Base-by-base conservation (phyloP, 2,113 vertebrate genomes). In the Hemicordylus capensis region DNA sequence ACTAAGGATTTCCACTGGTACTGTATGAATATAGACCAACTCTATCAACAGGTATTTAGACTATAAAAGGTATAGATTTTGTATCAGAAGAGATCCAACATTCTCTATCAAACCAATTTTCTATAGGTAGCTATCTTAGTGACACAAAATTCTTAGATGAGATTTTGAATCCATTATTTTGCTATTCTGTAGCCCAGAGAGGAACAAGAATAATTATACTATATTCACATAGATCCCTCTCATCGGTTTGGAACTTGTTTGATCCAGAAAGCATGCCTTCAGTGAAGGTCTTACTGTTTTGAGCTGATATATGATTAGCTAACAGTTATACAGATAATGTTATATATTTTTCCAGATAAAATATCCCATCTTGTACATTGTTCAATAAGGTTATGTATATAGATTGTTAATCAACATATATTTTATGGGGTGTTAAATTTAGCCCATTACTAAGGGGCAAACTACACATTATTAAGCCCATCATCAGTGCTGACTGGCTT, bases 91-190 rank as follows among this genome's bases (percentile, higher is more conserved):
- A 82, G 75, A 63, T 15, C 28, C 2, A 10, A 1, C 39, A 15
- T 51, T 34, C 6, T 81, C 1, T 75, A n/a, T 67, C 31, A 73
- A 10, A 83, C 61, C 12, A 86, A 56, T 3, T 0, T 31, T 64
- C 46, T 64, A 19, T 28, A 78, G 22, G 46, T 15, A 83, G 87
- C 39, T 19, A 80, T 84, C 48, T 76, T 12, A 26, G 48, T 6
- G 69, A 4, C 24, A 87, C 1, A 39, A 80, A 58, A n/a, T n/a
- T 34, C 88, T 82, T 28, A 81, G 3, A 10, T 22, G 54, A 80
- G 9, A 74, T 76, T 88, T 59, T 80, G 9, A 75, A 83, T 69
- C 34, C 37, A 67, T 78, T 76, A 72, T 79, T 75, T 39, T 89
- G 51, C 54, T 81, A 31, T 76, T 77, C n/a, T 82, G 15, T 39